These are phyloP conservation scores for Heliconius congener DNA, from an alignment of 1,140 invertebrate genomes.

Conservation along the genomic window DNA sequence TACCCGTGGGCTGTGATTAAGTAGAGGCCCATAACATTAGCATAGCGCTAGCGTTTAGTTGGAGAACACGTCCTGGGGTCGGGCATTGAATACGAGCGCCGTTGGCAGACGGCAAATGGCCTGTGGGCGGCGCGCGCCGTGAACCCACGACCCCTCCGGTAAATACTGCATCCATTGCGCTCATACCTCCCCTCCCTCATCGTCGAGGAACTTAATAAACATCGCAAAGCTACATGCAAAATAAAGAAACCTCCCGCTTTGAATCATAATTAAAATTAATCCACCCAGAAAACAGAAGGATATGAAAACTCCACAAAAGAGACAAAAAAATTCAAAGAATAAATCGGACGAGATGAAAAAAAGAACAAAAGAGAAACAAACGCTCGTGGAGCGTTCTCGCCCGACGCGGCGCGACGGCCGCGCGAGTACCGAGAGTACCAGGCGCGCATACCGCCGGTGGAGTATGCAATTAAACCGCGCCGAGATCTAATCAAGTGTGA, in stretches of 20 bases:
- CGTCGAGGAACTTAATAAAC: slow-evolving; percentile 44
- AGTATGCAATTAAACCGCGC: slow-evolving; percentile 68
- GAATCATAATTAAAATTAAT: slow-evolving; percentile 75
- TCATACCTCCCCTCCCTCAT: slow-evolving; percentile 42
- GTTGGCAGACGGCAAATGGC: slow-evolving; percentile 66
- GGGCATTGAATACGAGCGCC: slow-evolving; percentile 50
- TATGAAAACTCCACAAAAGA: slow-evolving; percentile 71
- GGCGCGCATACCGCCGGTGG: slow-evolving; percentile 57
- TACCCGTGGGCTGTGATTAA: slow-evolving; percentile 75
- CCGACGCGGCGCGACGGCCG: slow-evolving; percentile 44
- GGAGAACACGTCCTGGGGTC: slow-evolving; percentile 63
- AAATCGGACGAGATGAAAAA: slow-evolving; percentile 54
- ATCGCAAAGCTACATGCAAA: slow-evolving; percentile 45
- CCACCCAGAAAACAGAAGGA: slow-evolving; percentile 70
- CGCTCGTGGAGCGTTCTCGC: slow-evolving; percentile 47
- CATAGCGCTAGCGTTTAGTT: slow-evolving; percentile 71
- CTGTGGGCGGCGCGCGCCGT: slow-evolving; percentile 64
- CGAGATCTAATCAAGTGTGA: slow-evolving; percentile 73
- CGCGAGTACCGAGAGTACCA: slow-evolving; percentile 49
- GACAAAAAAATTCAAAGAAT: slow-evolving; percentile 64
- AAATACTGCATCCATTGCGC: slow-evolving; percentile 63
- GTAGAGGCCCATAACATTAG: slow-evolving; percentile 76
- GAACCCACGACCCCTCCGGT: slow-evolving; percentile 72
- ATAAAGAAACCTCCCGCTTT: slow-evolving; percentile 48
- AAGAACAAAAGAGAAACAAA: slow-evolving; percentile 53